Evolutionary conservation across 2,797 vertebrate genomes (phyloP), one percentile per base, ranked within the genome.

Genomic region (Leptatherina wallacei): DNA sequence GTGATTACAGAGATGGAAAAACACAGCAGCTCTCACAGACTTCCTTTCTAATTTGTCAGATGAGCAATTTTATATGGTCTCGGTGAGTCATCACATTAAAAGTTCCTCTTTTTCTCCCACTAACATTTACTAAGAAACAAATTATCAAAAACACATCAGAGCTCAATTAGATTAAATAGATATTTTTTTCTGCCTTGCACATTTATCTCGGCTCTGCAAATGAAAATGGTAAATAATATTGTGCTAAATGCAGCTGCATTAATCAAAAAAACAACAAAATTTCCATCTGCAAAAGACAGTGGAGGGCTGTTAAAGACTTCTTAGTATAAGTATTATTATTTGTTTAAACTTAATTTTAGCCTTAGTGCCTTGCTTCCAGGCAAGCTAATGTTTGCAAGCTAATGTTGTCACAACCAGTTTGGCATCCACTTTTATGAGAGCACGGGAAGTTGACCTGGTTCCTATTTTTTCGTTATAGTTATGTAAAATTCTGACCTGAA

Each of bases 1-100:
- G 20, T 27, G 71, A 84, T 72, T 64, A 66, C 47, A 69, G 27
- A 66, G 40, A 22, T 33, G 22, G 38, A 11, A 33, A 52, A 63
- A 57, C 22, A 62, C 22, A 62, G 58, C 65, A 69, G 11, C 57
- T 65, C 60, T 54, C 40, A 24, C 20, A 61, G 30, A 67, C 55
- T 69, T 70, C 35, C 35, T 67, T 38, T 32, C 36, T 62, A 57
- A 59, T 57, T 62, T 10, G n/a, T 65, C 65, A 60, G 29, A 22
- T 64, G 64, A 55, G 27, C 27, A 51, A 22, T 44, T 61, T 68
- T 6, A 47, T 52, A 49, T 30, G 5, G 64, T 57, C 22, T 75
- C 3, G 29, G 55, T 42, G 18, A 71, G 56, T 66, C 0, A 4
- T 12, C 35, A 40, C 27, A 44, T 6, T 52, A 33, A 54, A 22